A percentile compares a stretch with the other conserved stretches of the same genome.
Evolutionary conservation across 1,140 invertebrate species (phyloP).

Genomic region (Ridgeia piscesae): DNA sequence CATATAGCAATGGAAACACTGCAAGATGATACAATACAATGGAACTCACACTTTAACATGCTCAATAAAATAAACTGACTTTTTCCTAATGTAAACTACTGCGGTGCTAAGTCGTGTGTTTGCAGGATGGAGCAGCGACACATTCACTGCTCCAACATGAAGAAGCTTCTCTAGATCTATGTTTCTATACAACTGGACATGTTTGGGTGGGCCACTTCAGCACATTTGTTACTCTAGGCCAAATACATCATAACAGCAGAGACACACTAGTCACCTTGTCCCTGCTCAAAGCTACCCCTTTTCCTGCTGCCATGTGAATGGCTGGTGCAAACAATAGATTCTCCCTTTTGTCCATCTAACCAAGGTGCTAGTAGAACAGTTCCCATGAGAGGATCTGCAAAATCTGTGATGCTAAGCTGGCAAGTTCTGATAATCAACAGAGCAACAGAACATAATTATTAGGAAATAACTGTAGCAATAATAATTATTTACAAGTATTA

Average conservation of each 20-base stretch:
- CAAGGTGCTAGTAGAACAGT: neutral
- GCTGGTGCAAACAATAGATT: neutral
- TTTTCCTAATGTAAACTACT: neutral
- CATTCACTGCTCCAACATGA: neutral
- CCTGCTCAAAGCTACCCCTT: neutral
- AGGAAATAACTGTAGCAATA: neutral
- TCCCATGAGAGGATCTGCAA: neutral
- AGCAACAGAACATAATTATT: no score
- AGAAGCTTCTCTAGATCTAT: neutral
- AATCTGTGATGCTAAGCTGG: neutral
- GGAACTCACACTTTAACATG: neutral
- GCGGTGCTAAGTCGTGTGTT: neutral
- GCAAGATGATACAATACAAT: neutral
- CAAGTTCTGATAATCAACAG: neutral
- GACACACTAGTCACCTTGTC: neutral
- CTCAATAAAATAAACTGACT: neutral
- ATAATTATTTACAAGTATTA: neutral
- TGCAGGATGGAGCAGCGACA: neutral
- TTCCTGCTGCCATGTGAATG: neutral
- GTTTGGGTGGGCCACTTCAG: neutral
- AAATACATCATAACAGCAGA: neutral
- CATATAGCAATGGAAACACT: no score
- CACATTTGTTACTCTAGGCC: neutral
- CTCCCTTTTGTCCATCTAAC: neutral
- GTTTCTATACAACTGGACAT: neutral